A percentile compares a stretch with the other conserved stretches of the same genome.
Evolutionary conservation across 2,888 invertebrate genomes (phyloP).

Genomic region (Noctuana brunneofusca): DNA sequence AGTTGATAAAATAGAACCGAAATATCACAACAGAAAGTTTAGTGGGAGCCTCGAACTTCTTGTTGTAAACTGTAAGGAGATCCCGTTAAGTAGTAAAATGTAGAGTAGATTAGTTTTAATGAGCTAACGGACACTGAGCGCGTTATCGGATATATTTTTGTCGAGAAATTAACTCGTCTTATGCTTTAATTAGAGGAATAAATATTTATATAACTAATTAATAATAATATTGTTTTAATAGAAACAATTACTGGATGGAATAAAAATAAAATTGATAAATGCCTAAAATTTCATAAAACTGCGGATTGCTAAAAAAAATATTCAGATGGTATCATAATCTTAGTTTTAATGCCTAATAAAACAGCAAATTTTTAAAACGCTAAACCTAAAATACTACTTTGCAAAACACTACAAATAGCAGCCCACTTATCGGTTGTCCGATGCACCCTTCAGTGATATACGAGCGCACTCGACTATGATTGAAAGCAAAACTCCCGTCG

Average conservation of each 20-base stretch:
- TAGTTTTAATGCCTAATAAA: no score
- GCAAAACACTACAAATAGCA: background rate
- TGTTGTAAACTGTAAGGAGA: no score
- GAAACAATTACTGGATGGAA: no score
- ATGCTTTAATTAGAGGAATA: no score
- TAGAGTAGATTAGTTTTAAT: background rate
- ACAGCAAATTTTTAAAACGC: background rate
- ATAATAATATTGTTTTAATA: no score
- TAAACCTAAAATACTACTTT: background rate
- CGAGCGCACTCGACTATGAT: conserved; percentile 24
- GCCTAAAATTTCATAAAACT: no score
- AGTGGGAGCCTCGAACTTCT: no score
- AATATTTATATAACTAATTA: no score
- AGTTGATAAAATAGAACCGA: background rate
- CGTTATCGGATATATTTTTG: background rate
- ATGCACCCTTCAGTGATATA: conserved; percentile 19
- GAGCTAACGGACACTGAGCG: background rate
- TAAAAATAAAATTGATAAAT: no score
- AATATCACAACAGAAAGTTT: no score
- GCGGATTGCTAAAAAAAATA: background rate
- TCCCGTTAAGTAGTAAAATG: background rate
- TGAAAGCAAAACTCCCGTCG: conserved; percentile 22
- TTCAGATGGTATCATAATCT: no score
- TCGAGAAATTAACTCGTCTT: background rate
- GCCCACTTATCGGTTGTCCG: conserved; percentile 6